Base-by-base conservation (phyloP, 2,888 invertebrate species). In the Tetragonisca angustula region DNA sequence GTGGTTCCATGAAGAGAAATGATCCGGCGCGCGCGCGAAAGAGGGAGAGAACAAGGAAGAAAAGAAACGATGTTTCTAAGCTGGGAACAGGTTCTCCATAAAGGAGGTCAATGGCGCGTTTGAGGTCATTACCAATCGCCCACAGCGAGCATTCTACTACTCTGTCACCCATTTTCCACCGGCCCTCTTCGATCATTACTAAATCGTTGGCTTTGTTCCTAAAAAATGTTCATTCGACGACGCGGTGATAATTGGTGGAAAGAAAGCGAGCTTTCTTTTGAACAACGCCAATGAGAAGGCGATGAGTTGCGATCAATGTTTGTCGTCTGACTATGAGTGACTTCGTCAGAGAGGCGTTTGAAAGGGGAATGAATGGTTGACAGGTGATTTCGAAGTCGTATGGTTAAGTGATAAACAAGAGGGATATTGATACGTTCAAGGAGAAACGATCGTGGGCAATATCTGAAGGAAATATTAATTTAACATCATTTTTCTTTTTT, bases 21-120 rank as follows among this genome's bases (percentile, higher is more conserved):
- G 54, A 78, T 9, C 43, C 24, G 32, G 32, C 32, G 4, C 4
- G 3, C 36, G 36, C 9, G 9, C 36, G 36, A 36, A 9, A 32
- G 32, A 32, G 3, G 3, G 3, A 32, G 3, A 70, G 65, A 72
- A 76, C 21, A 69, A 87, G 77, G 85, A 81, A 81, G 81, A 70
- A 69, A 76, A 79, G 83, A 82, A 85, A 73, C 43, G 79, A 87
- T 81, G 84, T 68, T 75, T 62, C 79, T 19, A 43, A 80, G 74
- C 62, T 77, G 52, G 83, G 90, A 93, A 93, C 93, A 88, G 91
- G 93, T 93, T 94, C 90, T 89, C 68, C 21, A 59, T 67, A 92
- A 93, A 92, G 91, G 91, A 93, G 94, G 94, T 90, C 94, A 91
- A 91, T 91, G 89, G 91, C 90, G 89, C 80, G 91, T 93, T 93